Evolutionary conservation across 2,888 invertebrate species (phyloP).

Genomic region (Drosophila greeni): DNA sequence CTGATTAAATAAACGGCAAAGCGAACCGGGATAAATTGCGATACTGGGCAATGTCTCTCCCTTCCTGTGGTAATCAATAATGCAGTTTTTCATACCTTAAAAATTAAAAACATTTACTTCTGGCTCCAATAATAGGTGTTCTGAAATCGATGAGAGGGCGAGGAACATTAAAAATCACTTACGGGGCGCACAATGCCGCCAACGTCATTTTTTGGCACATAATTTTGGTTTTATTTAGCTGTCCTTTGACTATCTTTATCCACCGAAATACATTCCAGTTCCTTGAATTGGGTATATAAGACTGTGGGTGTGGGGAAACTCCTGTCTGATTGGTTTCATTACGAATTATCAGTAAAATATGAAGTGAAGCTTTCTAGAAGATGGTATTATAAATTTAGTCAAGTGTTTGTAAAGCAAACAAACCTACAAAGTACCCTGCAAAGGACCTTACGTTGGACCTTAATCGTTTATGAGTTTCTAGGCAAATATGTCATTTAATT

Average conservation of each 20-base stretch:
- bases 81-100: conserved; percentile 10
- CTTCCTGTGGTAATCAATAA: conserved; percentile 2
- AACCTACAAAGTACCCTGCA: no score
- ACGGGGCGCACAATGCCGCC: conserved; percentile 19
- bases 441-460: no score
- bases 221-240: conserved; percentile 31
- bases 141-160: conserved; percentile 2
- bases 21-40: background rate
- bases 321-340: background rate
- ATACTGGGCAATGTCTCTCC: background rate
- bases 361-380: background rate
- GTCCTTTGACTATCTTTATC: conserved; percentile 5
- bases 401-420: no score
- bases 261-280: background rate
- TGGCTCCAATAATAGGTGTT: conserved; percentile 2
- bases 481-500: no score
- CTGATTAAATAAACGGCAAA: conserved; percentile 4
- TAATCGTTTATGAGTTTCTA: no score
- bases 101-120: background rate
- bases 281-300: background rate
- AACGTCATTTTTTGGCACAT: conserved; percentile 18
- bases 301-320: background rate
- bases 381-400: background rate
- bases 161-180: conserved; percentile 49
- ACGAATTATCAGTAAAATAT: background rate